phyloP scores from a whole-genome alignment of 2,888 invertebrate species.

The Phorcus lineatus region DNA sequence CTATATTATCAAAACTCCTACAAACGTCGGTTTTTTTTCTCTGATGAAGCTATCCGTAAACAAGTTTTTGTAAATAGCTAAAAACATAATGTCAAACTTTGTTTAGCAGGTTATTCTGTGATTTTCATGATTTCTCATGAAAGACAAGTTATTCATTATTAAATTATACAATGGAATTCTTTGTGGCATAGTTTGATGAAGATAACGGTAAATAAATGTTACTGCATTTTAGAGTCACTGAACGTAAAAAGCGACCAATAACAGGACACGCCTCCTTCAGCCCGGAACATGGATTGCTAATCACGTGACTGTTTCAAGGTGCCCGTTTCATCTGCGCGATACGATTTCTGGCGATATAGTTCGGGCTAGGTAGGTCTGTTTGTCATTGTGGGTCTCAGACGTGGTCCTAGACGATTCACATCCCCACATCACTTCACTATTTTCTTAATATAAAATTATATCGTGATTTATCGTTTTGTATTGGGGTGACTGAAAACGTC shows the following conservation, averaged over 20 bases:
- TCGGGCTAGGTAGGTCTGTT: neutral
- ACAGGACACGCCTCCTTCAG: constrained; percentile 10
- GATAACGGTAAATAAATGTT: neutral
- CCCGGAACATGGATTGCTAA: constrained; percentile 21
- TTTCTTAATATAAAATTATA: neutral
- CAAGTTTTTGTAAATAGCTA: no score
- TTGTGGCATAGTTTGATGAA: neutral
- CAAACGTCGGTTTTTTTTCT: no score
- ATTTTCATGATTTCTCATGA: no score
- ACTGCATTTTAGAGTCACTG: neutral
- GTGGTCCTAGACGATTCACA: neutral
- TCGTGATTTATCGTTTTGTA: neutral
- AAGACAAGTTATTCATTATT: no score
- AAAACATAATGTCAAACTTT: no score
- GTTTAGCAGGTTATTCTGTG: no score
- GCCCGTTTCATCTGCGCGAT: constrained; percentile 13
- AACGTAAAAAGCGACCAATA: constrained; percentile 13
- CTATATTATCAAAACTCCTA: no score
- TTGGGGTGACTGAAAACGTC: constrained; percentile 15
- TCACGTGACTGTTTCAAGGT: constrained; percentile 19
- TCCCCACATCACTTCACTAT: neutral
- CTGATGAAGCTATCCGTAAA: no score
- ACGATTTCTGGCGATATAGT: neutral
- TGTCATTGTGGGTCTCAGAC: neutral
- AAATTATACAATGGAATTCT: no score